Percentiles rank a stretch among this genome's conserved stretches.
phyloP scores from a whole-genome alignment of 1,140 invertebrate species.

The Dufourea novaeangliae region DNA sequence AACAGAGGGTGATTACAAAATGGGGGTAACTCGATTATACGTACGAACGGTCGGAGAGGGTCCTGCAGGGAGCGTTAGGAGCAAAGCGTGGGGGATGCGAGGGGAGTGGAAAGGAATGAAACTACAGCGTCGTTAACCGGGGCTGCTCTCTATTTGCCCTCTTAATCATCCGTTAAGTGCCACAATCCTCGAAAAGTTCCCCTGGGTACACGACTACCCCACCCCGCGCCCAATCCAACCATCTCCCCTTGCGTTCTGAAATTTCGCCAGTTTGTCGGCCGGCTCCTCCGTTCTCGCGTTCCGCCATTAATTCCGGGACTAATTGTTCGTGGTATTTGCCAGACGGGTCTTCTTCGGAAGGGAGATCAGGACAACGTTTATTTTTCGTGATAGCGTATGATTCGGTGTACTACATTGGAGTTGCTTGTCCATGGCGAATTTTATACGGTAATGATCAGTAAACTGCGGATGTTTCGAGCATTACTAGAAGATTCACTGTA shows the following conservation, averaged over 20 bases:
- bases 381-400: neutral
- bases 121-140: conserved; percentile 44
- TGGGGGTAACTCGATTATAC: conserved; percentile 70
- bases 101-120: conserved; percentile 17
- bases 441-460: too few species aligned
- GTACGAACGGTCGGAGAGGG: conserved; percentile 46
- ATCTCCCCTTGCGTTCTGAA: too few species aligned
- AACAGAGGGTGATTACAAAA: conserved; percentile 58
- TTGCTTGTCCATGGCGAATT: too few species aligned
- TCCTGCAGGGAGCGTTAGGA: conserved; percentile 42
- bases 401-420: too few species aligned
- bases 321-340: conserved; percentile 10
- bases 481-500: too few species aligned
- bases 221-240: too few species aligned
- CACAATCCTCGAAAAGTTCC: conserved; percentile 57
- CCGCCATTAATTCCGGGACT: conserved; percentile 11
- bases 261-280: neutral
- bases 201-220: conserved; percentile 16
- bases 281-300: too few species aligned
- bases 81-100: neutral
- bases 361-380: neutral
- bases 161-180: conserved; percentile 69
- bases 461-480: too few species aligned
- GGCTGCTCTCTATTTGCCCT: conserved; percentile 62
- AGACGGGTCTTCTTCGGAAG: neutral